These are phyloP conservation scores for Cecidostiba fungosa DNA, from an alignment of 2,888 invertebrate species.

Conservation along the genomic window DNA sequence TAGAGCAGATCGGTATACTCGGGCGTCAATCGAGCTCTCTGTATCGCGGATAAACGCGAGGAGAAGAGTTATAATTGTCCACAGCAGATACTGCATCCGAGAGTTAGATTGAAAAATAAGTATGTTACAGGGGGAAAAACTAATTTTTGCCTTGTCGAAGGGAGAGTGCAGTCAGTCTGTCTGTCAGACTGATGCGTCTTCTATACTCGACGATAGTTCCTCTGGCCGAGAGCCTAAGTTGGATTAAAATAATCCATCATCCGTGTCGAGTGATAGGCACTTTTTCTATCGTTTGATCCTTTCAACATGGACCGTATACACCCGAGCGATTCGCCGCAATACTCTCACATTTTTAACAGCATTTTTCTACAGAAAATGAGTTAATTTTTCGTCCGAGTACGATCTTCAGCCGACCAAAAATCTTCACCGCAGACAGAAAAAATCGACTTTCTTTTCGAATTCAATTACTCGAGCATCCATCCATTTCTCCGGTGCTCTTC, in stretches of 20 bases:
- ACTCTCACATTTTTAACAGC: not conserved
- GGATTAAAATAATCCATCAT: conserved; percentile 76
- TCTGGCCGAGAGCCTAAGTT: conserved; percentile 57
- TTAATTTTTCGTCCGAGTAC: not conserved
- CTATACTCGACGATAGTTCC: not conserved
- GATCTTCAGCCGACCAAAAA: not conserved
- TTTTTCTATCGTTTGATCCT: conserved; percentile 66
- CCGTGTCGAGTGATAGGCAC: conserved; percentile 69
- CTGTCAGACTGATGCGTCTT: conserved; percentile 11
- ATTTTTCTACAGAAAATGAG: no score
- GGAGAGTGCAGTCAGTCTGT: conserved; percentile 11
- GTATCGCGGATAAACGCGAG: no score
- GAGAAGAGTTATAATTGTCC: no score
- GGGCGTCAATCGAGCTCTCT: no score
- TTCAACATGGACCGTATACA: not conserved
- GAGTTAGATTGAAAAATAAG: no score
- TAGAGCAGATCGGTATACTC: no score
- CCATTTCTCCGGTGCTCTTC: not conserved
- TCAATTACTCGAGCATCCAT: not conserved
- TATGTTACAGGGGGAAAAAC: no score
- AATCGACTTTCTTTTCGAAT: not conserved
- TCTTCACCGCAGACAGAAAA: not conserved
- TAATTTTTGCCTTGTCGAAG: conserved; percentile 30
- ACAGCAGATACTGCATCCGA: no score
- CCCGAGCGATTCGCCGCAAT: not conserved